Evolutionary conservation across 2,888 invertebrate genomes (phyloP).

Genomic region (Drosophila kuntzei): DNA sequence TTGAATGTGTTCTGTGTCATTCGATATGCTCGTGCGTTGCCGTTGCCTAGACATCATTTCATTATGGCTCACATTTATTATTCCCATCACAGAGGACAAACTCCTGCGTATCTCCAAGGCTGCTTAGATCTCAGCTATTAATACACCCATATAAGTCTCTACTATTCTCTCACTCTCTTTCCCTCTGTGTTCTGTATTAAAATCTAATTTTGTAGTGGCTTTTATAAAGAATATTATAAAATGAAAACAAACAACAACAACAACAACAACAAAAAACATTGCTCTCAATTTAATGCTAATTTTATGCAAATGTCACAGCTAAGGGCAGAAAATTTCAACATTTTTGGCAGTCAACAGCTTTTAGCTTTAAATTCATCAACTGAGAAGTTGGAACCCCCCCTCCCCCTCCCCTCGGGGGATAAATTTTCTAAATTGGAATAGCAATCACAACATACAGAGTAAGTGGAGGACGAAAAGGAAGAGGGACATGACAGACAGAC

Average conservation of each 20-base stretch:
- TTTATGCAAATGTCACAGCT: constrained; percentile 38
- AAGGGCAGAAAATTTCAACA: constrained; percentile 9
- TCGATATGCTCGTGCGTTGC: constrained; percentile 39
- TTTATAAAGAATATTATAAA: constrained; percentile 9
- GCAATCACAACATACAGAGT: constrained; percentile 30
- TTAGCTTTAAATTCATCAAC: constrained; percentile 40
- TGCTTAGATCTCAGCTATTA: constrained; percentile 33
- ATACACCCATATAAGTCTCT: constrained; percentile 21
- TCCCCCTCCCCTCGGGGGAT: constrained; percentile 16
- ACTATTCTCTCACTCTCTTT: background rate
- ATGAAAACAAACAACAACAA: background rate
- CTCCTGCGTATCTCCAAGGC: background rate
- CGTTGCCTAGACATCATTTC: constrained; percentile 57
- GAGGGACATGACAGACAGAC: background rate
- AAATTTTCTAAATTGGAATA: constrained; percentile 58
- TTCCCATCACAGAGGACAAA: constrained; percentile 30
- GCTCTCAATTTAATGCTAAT: constrained; percentile 31
- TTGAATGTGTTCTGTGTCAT: constrained; percentile 46
- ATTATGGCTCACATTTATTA: constrained; percentile 48
- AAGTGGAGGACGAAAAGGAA: background rate
- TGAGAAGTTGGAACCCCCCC: constrained; percentile 17
- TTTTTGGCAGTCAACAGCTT: constrained; percentile 16
- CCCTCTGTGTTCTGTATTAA: constrained; percentile 18
- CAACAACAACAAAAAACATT: constrained; percentile 1
- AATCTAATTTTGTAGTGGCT: constrained; percentile 25